These are phyloP conservation scores for Eucriotettix oculatus DNA, from an alignment of 2,888 invertebrate species.

Conservation along the genomic window DNA sequence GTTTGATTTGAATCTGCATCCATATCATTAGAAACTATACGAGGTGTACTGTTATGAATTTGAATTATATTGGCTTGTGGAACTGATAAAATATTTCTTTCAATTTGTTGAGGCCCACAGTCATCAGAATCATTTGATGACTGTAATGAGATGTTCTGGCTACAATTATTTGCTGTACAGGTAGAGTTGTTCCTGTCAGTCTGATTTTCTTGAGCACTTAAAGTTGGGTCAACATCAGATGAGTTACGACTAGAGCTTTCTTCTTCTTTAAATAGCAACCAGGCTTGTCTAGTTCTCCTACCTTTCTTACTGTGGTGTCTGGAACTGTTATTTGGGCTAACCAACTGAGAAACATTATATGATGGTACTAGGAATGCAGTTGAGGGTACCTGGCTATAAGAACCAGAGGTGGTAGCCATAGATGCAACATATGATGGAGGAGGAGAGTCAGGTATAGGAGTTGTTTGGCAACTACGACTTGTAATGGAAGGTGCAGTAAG, in stretches of 20 bases:
- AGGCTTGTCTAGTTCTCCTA: neutral
- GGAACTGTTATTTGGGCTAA: neutral
- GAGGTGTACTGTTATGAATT: neutral
- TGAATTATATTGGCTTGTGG: neutral
- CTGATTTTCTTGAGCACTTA: neutral
- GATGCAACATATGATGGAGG: conserved; percentile 17
- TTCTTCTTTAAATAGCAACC: neutral
- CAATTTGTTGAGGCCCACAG: neutral
- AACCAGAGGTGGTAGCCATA: neutral
- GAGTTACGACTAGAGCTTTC: neutral
- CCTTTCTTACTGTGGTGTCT: neutral
- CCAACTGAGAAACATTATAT: neutral
- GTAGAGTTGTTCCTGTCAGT: too few relatives aligned
- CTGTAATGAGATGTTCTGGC: neutral
- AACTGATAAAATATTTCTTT: neutral
- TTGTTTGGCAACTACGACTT: conserved; percentile 14
- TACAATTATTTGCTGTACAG: too few relatives aligned
- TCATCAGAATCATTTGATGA: neutral
- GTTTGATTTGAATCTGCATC: neutral
- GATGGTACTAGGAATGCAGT: neutral
- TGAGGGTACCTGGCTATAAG: neutral
- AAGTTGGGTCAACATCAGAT: neutral
- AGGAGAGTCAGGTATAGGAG: conserved; percentile 17
- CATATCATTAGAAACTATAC: neutral
- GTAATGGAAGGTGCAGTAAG: conserved; percentile 9